phyloP scores from a whole-genome alignment of 2,113 vertebrate genomes.

The Mustela lutreola region DNA sequence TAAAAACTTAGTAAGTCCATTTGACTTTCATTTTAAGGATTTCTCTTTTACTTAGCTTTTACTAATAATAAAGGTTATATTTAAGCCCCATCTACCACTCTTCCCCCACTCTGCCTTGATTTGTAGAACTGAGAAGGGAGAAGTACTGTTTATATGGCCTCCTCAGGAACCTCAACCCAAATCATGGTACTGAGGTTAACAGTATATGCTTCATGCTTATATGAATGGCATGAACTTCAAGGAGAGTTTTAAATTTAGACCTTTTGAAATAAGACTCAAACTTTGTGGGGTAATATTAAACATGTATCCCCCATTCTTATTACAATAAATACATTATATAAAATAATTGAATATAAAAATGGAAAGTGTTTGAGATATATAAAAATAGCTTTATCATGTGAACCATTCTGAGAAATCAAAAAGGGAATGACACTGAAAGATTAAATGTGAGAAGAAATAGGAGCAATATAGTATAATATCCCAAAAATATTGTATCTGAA shows the following conservation, averaged over 20 bases:
- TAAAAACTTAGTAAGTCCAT: not conserved
- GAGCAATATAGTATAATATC: not conserved
- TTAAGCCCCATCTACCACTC: not conserved
- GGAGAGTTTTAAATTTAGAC: not conserved
- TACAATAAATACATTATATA: not conserved
- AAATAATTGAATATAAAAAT: not conserved
- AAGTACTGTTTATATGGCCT: not conserved
- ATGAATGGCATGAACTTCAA: not conserved
- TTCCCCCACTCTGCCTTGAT: not conserved
- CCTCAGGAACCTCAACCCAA: not conserved
- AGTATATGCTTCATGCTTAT: not conserved
- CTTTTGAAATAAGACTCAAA: constrained; percentile 6
- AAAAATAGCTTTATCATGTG: not conserved
- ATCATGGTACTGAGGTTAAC: not conserved
- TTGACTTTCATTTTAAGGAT: not conserved
- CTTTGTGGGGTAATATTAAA: not conserved
- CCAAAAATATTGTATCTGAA: not conserved
- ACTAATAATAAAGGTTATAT: not conserved
- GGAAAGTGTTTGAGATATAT: not conserved
- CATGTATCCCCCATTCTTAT: not conserved
- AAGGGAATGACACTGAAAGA: not conserved
- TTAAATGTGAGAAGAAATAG: not conserved
- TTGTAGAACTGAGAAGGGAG: not conserved
- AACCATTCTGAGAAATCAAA: not conserved
- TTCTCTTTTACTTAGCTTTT: not conserved